phyloP scores from a whole-genome alignment of 2,113 vertebrate species.

The Pollachius pollachius region DNA sequence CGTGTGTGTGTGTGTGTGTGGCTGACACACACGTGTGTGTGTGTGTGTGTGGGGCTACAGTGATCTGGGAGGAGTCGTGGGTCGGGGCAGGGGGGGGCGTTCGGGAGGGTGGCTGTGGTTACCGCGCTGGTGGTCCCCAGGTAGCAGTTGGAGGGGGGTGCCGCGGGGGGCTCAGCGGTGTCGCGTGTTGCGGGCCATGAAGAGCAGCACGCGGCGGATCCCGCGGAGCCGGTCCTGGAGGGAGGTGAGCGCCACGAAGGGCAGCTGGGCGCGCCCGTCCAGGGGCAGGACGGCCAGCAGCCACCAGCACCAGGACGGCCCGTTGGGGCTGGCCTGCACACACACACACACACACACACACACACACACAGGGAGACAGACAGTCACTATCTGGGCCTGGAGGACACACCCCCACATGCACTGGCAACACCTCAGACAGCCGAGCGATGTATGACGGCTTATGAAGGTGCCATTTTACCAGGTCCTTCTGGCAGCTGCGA shows the following conservation, averaged over 20 bases:
- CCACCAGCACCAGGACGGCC: slow-evolving; percentile 94
- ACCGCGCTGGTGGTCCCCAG: no score
- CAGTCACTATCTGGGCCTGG: neutral
- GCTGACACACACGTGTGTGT: neutral
- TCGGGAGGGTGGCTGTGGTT: neutral
- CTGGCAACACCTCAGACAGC: no score
- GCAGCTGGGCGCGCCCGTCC: slow-evolving; percentile 86
- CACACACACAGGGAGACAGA: neutral
- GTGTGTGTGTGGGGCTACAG: neutral
- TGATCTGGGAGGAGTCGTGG: no score
- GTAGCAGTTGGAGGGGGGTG: neutral
- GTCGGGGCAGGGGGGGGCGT: neutral
- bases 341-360: slow-evolving; percentile 1
- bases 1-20: neutral
- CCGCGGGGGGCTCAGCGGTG: slow-evolving; percentile 67
- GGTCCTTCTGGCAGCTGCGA: neutral
- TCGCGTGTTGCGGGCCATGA: slow-evolving; percentile 79
- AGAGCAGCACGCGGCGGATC: slow-evolving; percentile 83
- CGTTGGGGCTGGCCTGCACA: slow-evolving; percentile 79
- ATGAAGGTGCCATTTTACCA: neutral
- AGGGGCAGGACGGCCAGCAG: slow-evolving; percentile 85
- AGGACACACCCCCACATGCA: neutral
- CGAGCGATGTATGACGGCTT: neutral
- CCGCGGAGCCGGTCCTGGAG: slow-evolving; percentile 85
- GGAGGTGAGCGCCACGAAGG: slow-evolving; percentile 84